A percentile compares a stretch with the other conserved stretches of the same genome.
phyloP scores from a whole-genome alignment of 2,888 invertebrate species.

The Drosophila gaucha region DNA sequence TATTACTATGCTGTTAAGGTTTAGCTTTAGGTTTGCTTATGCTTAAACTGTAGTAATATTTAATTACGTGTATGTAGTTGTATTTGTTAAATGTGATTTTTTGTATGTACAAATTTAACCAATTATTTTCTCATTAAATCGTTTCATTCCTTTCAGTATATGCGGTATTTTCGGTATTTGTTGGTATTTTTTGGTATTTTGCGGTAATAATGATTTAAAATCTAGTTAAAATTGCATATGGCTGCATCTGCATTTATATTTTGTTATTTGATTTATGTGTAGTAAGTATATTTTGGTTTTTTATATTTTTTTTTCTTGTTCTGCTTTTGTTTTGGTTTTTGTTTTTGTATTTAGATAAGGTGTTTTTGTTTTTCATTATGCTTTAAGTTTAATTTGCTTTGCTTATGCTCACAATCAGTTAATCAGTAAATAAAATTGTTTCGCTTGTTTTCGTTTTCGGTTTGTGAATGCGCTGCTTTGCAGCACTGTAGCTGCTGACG shows the following conservation, averaged over 20 bases:
- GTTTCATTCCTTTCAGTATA: constrained; percentile 57
- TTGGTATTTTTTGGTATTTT: constrained; percentile 45
- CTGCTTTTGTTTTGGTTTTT: constrained; percentile 23
- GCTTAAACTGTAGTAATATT: constrained; percentile 78
- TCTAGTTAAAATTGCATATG: constrained; percentile 80
- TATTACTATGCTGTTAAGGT: constrained; percentile 43
- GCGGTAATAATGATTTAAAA: constrained; percentile 79
- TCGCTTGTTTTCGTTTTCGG: constrained; percentile 38
- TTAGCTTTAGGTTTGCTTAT: constrained; percentile 61
- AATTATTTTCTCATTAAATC: constrained; percentile 45
- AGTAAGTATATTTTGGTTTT: constrained; percentile 51
- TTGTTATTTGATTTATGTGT: constrained; percentile 66
- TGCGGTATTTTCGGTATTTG: constrained; percentile 60
- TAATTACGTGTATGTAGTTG: constrained; percentile 75
- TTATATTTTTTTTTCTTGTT: constrained; percentile 4
- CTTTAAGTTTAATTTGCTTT: constrained; percentile 41
- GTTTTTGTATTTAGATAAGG: constrained; percentile 37
- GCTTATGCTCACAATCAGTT: constrained; percentile 53
- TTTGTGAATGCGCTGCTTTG: constrained; percentile 26
- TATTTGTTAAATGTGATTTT: constrained; percentile 60
- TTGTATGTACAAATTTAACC: constrained; percentile 73
- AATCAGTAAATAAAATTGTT: constrained; percentile 56
- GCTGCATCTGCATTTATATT: constrained; percentile 74
- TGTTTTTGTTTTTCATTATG: constrained; percentile 26
- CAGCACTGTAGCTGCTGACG: constrained; percentile 39